Conservation (phyloP, 2,888 invertebrate species). For the Macaria liturata region DNA sequence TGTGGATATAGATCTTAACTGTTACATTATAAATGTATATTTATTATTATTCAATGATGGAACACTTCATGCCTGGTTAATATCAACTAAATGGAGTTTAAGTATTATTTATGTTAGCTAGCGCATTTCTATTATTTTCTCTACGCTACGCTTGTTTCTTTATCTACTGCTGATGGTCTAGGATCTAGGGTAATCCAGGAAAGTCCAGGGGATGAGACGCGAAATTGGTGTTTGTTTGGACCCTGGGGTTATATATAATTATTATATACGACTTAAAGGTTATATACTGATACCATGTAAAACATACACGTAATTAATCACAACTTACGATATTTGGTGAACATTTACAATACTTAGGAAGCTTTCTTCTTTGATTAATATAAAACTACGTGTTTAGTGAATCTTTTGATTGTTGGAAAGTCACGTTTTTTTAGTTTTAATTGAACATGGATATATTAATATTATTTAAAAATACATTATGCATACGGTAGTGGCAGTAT, state of each 20-base stretch:
- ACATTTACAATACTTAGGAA: conserved; percentile 36
- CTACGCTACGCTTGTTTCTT: conserved; percentile 29
- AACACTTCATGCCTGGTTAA: no score
- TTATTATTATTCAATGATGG: no score
- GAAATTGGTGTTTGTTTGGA: conserved; percentile 79
- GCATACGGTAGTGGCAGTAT: conserved; percentile 15
- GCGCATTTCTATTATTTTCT: conserved; percentile 7
- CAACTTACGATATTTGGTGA: conserved; percentile 38
- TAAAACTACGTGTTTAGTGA: conserved; percentile 14
- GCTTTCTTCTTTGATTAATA: conserved; percentile 22
- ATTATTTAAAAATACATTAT: no score
- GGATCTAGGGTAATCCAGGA: conserved; percentile 62
- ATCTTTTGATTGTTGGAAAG: conserved; percentile 17
- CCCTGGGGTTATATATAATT: conserved; percentile 63
- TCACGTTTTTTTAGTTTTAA: neutral
- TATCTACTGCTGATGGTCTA: conserved; percentile 62
- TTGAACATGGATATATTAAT: no score
- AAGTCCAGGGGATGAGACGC: conserved; percentile 66
- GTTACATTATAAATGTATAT: no score
- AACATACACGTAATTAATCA: conserved; percentile 36
- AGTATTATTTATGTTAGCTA: neutral
- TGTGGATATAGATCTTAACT: no score
- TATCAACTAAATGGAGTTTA: no score
- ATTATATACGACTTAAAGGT: conserved; percentile 28
- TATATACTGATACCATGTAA: neutral